Evolutionary conservation across 1,140 invertebrate genomes (phyloP).

Genomic region (Carposina sasakii): DNA sequence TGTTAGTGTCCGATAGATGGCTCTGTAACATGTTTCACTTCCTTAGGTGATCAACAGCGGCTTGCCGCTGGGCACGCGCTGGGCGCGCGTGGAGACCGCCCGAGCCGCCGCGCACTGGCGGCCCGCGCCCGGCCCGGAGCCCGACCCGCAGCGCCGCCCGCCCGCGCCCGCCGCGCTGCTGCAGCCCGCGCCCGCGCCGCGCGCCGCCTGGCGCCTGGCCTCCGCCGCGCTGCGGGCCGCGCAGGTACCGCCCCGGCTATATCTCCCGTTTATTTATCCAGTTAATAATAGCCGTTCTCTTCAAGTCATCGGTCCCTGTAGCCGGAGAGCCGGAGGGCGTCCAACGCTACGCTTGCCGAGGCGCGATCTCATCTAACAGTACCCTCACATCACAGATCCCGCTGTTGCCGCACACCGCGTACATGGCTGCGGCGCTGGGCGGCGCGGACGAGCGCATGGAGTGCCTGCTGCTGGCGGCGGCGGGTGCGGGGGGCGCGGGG

Average conservation of each 20-base stretch:
- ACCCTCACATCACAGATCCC: no score
- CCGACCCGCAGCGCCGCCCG: conserved; percentile 41
- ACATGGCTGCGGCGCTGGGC: no score
- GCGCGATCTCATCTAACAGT: no score
- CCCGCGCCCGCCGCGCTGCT: conserved; percentile 10
- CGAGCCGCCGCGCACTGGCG: conserved; percentile 44
- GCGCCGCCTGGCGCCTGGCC: background rate
- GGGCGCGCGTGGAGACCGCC: conserved; percentile 49
- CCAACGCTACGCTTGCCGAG: no score
- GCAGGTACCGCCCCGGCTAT: background rate
- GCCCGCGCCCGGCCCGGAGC: background rate
- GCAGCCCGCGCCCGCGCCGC: background rate
- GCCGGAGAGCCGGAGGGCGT: no score
- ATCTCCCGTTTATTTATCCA: no score
- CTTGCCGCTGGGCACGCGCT: conserved; percentile 41
- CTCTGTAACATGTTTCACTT: background rate
- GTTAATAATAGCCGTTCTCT: no score
- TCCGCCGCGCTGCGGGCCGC: background rate
- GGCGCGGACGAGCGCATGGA: no score
- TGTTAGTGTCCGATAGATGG: no score
- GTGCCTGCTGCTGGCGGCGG: no score
- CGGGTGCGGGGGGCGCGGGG: no score
- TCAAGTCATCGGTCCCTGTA: no score
- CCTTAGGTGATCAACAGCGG: conserved; percentile 32
- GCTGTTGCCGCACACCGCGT: background rate